phyloP scores from a whole-genome alignment of 2,888 invertebrate genomes.

The Drosophila dives region DNA sequence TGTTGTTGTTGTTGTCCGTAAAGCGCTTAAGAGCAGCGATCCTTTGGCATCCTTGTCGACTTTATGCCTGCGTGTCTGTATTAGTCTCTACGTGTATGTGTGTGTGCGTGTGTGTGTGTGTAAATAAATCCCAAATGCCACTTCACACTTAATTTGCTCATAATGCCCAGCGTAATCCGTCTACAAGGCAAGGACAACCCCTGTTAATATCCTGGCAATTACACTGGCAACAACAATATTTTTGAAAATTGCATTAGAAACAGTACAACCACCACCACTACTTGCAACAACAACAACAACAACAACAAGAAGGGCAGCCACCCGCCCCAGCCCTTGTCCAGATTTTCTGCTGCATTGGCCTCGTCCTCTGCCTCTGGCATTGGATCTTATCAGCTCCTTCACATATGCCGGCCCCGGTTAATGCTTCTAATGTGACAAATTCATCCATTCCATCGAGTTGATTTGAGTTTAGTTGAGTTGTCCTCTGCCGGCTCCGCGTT shows the following conservation, averaged over 20 bases:
- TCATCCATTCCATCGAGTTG: constrained; percentile 59
- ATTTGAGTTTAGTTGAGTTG: constrained; percentile 28
- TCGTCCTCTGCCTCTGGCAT: constrained; percentile 48
- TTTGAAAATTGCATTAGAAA: constrained; percentile 70
- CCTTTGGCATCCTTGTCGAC: constrained; percentile 46
- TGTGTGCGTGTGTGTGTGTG: constrained; percentile 26
- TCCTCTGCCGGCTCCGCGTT: constrained; percentile 20
- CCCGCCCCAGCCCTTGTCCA: constrained; percentile 30
- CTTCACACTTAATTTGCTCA: constrained; percentile 83
- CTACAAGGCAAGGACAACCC: constrained; percentile 43
- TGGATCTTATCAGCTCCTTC: constrained; percentile 71
- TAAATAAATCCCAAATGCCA: constrained; percentile 75
- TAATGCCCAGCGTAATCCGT: constrained; percentile 80
- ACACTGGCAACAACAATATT: constrained; percentile 73
- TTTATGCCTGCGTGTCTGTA: constrained; percentile 21
- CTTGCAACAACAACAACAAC: constrained; percentile 5
- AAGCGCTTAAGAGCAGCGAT: constrained; percentile 51
- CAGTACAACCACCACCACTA: constrained; percentile 16
- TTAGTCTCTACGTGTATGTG: background rate
- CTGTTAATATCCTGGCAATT: constrained; percentile 76
- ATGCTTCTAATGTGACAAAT: constrained; percentile 77
- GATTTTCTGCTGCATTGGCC: constrained; percentile 68
- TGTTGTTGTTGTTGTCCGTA: constrained; percentile 39
- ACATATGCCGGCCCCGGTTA: constrained; percentile 58
- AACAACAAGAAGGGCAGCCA: constrained; percentile 11